Percentiles rank a stretch among this genome's conserved stretches.
These are phyloP conservation scores for Equus quagga DNA, from an alignment of 2,113 vertebrate species.

Conservation along the genomic window DNA sequence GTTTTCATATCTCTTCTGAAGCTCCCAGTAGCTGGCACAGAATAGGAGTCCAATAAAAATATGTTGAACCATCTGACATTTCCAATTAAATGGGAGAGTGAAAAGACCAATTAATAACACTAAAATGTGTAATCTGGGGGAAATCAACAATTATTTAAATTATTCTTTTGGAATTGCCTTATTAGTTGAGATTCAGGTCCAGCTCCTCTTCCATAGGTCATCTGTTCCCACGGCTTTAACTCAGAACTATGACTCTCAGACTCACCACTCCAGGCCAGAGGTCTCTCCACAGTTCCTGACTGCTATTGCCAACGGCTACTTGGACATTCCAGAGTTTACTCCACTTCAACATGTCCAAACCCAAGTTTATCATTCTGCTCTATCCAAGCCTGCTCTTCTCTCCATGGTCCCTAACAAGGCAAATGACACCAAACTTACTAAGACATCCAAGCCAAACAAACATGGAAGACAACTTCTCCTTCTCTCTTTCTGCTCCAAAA, in stretches of 20 bases:
- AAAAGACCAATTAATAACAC: not conserved
- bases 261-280: not conserved
- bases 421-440: not conserved
- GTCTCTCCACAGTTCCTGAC: not conserved
- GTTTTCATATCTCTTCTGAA: constrained; percentile 7
- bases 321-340: not conserved
- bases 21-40: not conserved
- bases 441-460: not conserved
- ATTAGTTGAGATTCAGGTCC: not conserved
- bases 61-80: constrained; percentile 21
- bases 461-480: not conserved
- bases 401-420: not conserved
- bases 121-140: not conserved
- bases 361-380: not conserved
- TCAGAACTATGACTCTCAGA: not conserved
- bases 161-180: constrained; percentile 1
- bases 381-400: not conserved
- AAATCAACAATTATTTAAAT: not conserved
- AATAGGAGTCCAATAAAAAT: not conserved
- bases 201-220: not conserved
- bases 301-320: not conserved
- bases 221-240: not conserved
- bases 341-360: not conserved
- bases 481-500: not conserved
- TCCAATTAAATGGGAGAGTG: not conserved